Conservation (phyloP, 2,888 invertebrate species). For the Tipula lateralis region DNA sequence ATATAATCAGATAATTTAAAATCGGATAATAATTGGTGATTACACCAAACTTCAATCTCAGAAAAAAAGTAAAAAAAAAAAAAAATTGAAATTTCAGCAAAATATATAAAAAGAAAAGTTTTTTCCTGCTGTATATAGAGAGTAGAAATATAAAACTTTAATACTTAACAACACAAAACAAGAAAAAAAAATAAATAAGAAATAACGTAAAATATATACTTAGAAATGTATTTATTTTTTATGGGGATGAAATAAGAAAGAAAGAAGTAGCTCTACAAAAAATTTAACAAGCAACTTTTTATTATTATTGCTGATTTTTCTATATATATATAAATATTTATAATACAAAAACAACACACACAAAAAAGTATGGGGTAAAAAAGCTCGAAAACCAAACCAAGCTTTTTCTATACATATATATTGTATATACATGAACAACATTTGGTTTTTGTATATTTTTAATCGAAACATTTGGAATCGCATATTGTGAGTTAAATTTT, state of each 20-base stretch:
- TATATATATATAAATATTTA: background rate
- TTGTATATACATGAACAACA: background rate
- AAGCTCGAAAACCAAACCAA: background rate
- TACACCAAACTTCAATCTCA: slow-evolving; percentile 19
- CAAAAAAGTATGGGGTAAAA: background rate
- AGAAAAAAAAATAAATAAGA: slow-evolving; percentile 2
- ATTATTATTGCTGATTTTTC: background rate
- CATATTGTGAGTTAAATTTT: background rate
- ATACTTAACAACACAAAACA: slow-evolving; percentile 19
- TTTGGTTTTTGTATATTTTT: background rate
- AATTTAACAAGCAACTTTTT: slow-evolving; percentile 19
- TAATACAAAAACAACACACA: background rate
- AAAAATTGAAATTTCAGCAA: background rate
- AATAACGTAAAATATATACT: background rate
- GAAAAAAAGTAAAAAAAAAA: background rate
- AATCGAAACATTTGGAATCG: background rate
- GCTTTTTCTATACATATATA: background rate
- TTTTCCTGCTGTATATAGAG: background rate
- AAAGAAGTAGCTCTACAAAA: background rate
- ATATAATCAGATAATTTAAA: slow-evolving; percentile 24
- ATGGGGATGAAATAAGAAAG: background rate
- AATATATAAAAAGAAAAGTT: background rate
- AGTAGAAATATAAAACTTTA: background rate
- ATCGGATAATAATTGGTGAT: slow-evolving; percentile 24
- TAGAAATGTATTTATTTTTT: slow-evolving; percentile 24